Evolutionary conservation across 2,888 invertebrate genomes (phyloP), one percentile per base, ranked within the genome.

Genomic region (Apotomis turbidana): DNA sequence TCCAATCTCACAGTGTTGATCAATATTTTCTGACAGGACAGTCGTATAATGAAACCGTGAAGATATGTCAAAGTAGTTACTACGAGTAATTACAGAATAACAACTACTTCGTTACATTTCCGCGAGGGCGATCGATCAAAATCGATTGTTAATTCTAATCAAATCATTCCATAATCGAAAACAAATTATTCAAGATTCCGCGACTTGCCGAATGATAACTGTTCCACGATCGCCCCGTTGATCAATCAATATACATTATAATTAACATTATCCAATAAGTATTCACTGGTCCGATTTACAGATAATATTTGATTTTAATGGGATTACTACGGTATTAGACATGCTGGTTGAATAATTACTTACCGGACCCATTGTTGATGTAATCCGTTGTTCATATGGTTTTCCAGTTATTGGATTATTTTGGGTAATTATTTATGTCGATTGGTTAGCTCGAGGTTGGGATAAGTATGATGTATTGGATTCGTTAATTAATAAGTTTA

Each of bases 271-370:
- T 75, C 80, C 83, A 81, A 85, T 83, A 82, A 80, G 82, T 85
- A 83, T 85, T 85, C 85, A 87, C 86, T 85, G 84, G 77, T 72
- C 78, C 84, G 82, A 85, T 87, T 86, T 85, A 80, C 80, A 80
- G 80, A 70, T 68, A 79, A 81, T 83, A 82, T 82, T 83, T 80
- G 78, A 77, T 75, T 63, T 58, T 84, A 82, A 84, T 81, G 76
- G 78, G 80, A 85, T 84, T 78, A 72, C 49, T 41, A 15, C 77
- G 76, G 76, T 75, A 75, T 75, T 80, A 74, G 41, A 41, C 46
- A 49, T 49, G 49, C 49, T 60, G 44, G 44, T 41, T 44, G 58
- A 59, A 54, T 68, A 63, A 62, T 46, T 67, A n/a, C 54, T 55
- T 36, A 44, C 54, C 13, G 55, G 46, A 46, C 38, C 62, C 46